Evolutionary conservation across 2,888 invertebrate species (phyloP).

Genomic region (Drosophila flavopinicola): DNA sequence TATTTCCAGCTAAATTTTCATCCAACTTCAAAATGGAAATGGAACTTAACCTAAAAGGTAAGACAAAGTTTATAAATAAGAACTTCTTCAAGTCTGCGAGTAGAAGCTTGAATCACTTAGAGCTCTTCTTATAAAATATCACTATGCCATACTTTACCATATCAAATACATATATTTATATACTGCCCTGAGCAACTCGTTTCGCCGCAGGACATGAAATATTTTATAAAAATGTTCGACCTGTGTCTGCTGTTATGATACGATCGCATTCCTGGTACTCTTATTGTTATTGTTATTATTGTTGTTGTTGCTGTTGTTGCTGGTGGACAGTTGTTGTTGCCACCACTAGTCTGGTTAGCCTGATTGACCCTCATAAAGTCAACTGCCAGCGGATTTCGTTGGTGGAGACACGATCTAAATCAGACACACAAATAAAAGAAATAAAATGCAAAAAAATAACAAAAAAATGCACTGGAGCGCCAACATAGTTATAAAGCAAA

Average conservation of each 20-base stretch:
- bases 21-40: too few species aligned
- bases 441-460: slow-evolving; percentile 15
- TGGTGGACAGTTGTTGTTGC: slow-evolving; percentile 6
- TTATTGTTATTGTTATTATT: neutral
- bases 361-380: slow-evolving; percentile 78
- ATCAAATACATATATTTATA: neutral
- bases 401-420: slow-evolving; percentile 62
- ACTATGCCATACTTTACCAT: neutral
- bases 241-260: slow-evolving; percentile 19
- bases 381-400: slow-evolving; percentile 50
- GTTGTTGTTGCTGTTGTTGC: neutral
- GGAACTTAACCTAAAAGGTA: too few species aligned
- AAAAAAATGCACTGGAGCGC: slow-evolving; percentile 49
- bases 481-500: slow-evolving; percentile 70
- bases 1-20: too few species aligned
- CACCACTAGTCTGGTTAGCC: slow-evolving; percentile 44
- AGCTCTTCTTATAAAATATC: too few species aligned
- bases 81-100: too few species aligned
- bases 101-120: too few species aligned
- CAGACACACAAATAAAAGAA: slow-evolving; percentile 39
- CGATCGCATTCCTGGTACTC: slow-evolving; percentile 44
- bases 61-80: too few species aligned
- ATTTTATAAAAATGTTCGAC: slow-evolving; percentile 16
- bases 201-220: neutral
- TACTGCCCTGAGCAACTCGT: neutral